Conservation (phyloP, 1,140 invertebrate species). For the Stegodyphus dumicola region DNA sequence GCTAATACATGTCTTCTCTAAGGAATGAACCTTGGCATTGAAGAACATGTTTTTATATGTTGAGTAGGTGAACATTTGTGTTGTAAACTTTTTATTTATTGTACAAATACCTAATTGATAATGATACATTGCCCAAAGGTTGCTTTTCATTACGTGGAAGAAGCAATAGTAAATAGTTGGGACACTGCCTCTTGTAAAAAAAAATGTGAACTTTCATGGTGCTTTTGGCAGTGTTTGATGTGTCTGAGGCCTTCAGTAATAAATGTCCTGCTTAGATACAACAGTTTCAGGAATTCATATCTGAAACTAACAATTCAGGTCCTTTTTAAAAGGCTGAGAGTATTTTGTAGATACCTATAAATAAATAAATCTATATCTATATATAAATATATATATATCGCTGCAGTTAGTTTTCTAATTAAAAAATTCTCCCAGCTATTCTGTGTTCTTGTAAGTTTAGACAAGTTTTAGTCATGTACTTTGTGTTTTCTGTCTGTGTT, state of each 20-base stretch:
- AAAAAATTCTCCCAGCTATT: constrained; percentile 38
- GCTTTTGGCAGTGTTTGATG: constrained; percentile 49
- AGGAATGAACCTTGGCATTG: not conserved
- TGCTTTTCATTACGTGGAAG: not conserved
- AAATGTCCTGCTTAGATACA: constrained; percentile 32
- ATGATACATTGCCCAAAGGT: not conserved
- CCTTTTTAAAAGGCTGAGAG: constrained; percentile 49
- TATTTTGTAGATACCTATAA: constrained; percentile 61
- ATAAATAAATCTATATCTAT: constrained; percentile 47
- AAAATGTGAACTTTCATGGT: constrained; percentile 45
- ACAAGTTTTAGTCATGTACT: constrained; percentile 15
- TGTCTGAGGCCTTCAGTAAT: constrained; percentile 51
- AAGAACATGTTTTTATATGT: constrained; percentile 21
- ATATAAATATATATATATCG: constrained; percentile 59
- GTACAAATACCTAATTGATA: constrained; percentile 39
- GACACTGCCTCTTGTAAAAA: constrained; percentile 46
- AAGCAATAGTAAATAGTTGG: constrained; percentile 10
- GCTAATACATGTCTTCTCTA: constrained; percentile 27
- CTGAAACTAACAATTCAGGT: constrained; percentile 25
- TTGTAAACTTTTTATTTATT: constrained; percentile 58
- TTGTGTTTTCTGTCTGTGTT: not conserved
- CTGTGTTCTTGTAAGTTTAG: constrained; percentile 19
- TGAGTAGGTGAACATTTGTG: constrained; percentile 24
- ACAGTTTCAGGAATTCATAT: not conserved
- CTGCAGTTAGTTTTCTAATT: constrained; percentile 61